phyloP scores from a whole-genome alignment of 2,797 vertebrate genomes.

The Scyliorhinus canicula region DNA sequence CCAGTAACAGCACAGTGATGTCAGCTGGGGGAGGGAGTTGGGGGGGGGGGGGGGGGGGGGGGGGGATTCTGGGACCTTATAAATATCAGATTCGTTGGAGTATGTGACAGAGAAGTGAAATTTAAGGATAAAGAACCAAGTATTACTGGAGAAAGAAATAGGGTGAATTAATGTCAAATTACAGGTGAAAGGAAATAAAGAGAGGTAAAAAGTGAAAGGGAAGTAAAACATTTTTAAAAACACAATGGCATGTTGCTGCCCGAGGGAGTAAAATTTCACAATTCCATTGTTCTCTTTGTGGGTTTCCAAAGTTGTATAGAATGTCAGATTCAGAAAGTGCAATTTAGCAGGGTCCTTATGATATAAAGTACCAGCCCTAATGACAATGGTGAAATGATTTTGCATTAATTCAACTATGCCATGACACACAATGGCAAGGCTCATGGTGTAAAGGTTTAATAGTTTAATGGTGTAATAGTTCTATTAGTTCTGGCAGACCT shows the following conservation, averaged over 20 bases:
- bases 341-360: too few species aligned
- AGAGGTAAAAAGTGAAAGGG: neutral
- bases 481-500: neutral
- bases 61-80: neutral
- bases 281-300: neutral
- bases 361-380: neutral
- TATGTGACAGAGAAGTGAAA: neutral
- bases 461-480: too few species aligned
- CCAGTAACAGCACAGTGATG: neutral
- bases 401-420: neutral
- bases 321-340: neutral
- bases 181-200: neutral
- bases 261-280: neutral
- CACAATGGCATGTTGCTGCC: neutral
- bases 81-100: neutral
- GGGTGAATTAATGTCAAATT: neutral
- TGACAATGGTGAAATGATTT: neutral
- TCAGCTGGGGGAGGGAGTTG: too few species aligned
- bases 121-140: neutral
- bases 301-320: neutral
- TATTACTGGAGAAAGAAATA: neutral
- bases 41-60: too few species aligned
- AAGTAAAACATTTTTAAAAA: neutral
- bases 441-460: neutral
- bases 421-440: neutral